Evolutionary conservation across 2,113 vertebrate genomes (phyloP).

Genomic region (Pollimyrus isidori): DNA sequence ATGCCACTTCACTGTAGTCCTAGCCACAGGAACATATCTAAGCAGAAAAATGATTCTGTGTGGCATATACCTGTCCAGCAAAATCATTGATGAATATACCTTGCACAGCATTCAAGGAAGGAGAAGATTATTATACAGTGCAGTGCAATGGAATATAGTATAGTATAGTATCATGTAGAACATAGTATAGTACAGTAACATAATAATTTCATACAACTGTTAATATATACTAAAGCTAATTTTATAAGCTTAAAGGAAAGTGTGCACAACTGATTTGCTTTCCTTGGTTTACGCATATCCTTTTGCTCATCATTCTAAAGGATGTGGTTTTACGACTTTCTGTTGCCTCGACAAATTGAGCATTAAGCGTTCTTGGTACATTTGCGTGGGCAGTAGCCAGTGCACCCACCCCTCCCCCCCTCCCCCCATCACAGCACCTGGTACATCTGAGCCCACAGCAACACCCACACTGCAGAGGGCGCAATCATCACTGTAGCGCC

Average conservation of each 20-base stretch:
- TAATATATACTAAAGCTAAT: not conserved
- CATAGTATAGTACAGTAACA: not conserved
- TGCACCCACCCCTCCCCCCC: too few species aligned
- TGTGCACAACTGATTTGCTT: not conserved
- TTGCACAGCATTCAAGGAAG: not conserved
- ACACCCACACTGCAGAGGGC: not conserved
- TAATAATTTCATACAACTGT: not conserved
- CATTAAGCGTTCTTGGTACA: conserved; percentile 3
- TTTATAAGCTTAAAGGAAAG: not conserved
- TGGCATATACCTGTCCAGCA: not conserved
- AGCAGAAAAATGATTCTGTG: not conserved
- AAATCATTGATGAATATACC: not conserved
- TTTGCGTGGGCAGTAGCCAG: not conserved
- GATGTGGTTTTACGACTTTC: not conserved
- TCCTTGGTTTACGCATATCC: not conserved
- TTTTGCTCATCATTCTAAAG: not conserved
- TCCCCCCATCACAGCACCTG: not conserved
- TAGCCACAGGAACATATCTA: not conserved
- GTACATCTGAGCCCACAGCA: not conserved
- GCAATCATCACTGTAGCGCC: not conserved
- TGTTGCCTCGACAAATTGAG: not conserved
- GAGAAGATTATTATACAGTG: not conserved
- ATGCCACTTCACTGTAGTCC: not conserved
- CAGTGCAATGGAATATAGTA: not conserved
- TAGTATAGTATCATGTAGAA: not conserved